Evolutionary conservation across 23 tunicate genomes (phyloP).

Genomic region (Diplosoma virens): DNA sequence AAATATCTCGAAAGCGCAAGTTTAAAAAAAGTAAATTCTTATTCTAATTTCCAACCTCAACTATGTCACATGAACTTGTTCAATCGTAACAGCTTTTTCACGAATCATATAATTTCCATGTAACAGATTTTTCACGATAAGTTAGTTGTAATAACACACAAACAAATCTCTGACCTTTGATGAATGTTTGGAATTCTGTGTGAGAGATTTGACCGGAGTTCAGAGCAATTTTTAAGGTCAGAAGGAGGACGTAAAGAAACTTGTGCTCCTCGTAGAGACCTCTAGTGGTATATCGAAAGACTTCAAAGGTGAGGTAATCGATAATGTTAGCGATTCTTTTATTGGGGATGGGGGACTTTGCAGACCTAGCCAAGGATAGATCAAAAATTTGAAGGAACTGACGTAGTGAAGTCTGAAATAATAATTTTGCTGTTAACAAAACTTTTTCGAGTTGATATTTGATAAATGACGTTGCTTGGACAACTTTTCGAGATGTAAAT

Average conservation of each 20-base stretch:
- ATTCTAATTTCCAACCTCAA: too few species aligned
- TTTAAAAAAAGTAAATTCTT: too few species aligned
- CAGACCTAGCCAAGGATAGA: slow-evolving; percentile 69
- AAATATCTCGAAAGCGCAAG: too few species aligned
- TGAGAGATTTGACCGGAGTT: slow-evolving; percentile 76
- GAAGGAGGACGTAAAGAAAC: slow-evolving; percentile 95
- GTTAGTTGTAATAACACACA: not conserved
- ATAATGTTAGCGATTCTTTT: slow-evolving; percentile 92
- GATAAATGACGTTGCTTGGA: too few species aligned
- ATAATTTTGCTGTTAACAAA: too few species aligned
- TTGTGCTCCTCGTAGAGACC: slow-evolving; percentile 98
- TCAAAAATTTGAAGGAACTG: slow-evolving; percentile 94
- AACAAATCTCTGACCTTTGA: slow-evolving; percentile 58
- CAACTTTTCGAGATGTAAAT: too few species aligned
- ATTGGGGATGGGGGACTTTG: slow-evolving; percentile 89
- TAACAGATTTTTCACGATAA: not conserved
- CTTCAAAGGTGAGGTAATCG: slow-evolving; percentile 90
- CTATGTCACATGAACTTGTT: too few species aligned
- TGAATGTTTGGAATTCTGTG: slow-evolving; percentile 94
- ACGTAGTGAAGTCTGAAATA: slow-evolving; percentile 90
- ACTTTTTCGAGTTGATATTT: too few species aligned
- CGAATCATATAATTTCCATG: not conserved
- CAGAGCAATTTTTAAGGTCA: slow-evolving; percentile 95
- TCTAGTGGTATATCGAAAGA: slow-evolving; percentile 94
- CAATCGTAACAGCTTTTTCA: too few species aligned